Base-by-base conservation (phyloP, 2,888 invertebrate genomes). In the Ceriagrion tenellum region DNA sequence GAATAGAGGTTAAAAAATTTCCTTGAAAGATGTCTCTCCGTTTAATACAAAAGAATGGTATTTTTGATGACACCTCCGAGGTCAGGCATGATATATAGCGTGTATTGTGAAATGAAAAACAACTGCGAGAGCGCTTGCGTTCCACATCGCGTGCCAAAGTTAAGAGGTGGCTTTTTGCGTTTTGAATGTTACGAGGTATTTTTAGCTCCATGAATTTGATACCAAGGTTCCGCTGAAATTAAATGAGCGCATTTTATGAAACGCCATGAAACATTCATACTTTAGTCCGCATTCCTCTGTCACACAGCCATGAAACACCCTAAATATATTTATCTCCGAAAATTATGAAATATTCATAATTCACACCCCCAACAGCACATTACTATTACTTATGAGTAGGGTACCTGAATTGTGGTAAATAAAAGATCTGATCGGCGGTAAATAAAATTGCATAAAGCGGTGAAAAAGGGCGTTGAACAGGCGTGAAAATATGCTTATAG, bases 31-130 rank as follows among this genome's bases (percentile, higher is more conserved):
- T 18, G 30, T 81, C 81, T 69, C 81, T 18, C 81, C 35, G 13
- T 16, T 6, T n/a, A 81, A 81, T 81, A 81, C 30, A 18, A 35
- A 81, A 81, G 26, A 35, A 30, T 81, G 35, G 35, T 35, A 81
- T 81, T 81, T 35, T 0, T 81, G 35, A 81, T 81, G 81, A 35
- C 81, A 81, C 81, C 0, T 81, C 16, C 30, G 81, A 81, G 81
- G 81, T 81, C 81, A 81, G 81, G 18, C 81, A 81, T 81, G 81
- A 81, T 81, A 81, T 30, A 81, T 81, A 18, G 81, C 81, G n/a
- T 69, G 69, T 23, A 81, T 81, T 81, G 81, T 81, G 81, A 81
- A 81, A 81, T 35, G 35, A 81, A 81, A 81, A 81, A 35, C 0
- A 30, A 16, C 81, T 35, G 30, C 35, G 35, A 35, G 18, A 16